phyloP scores from a whole-genome alignment of 2,888 invertebrate genomes.

The Pardosa pseudoannulata region DNA sequence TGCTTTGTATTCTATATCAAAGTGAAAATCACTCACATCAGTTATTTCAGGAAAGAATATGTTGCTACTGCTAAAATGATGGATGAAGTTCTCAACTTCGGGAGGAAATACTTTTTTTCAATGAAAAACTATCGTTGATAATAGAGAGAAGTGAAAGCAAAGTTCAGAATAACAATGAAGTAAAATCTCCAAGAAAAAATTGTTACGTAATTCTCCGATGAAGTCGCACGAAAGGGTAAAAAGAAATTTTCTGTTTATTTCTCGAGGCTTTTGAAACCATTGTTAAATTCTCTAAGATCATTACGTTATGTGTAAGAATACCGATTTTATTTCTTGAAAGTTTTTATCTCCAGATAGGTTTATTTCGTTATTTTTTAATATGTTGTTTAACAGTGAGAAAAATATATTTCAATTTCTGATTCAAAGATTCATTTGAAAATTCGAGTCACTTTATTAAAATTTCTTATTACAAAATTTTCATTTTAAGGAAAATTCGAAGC shows the following conservation, averaged over 20 bases:
- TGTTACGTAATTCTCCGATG: background rate
- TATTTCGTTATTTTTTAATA: no score
- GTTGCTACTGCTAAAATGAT: slow-evolving; percentile 60
- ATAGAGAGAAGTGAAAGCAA: slow-evolving; percentile 56
- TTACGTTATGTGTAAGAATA: no score
- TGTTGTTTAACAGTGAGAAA: no score
- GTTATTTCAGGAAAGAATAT: slow-evolving; percentile 20
- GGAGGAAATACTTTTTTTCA: slow-evolving; percentile 19
- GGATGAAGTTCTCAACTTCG: slow-evolving; percentile 63
- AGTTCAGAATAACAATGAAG: slow-evolving; percentile 60
- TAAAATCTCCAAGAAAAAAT: slow-evolving; percentile 2
- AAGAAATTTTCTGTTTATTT: background rate
- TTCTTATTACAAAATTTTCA: no score
- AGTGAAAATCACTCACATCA: background rate
- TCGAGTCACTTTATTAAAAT: no score
- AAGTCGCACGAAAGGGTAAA: background rate
- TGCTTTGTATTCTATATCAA: background rate
- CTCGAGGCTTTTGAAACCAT: no score
- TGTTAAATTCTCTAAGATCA: no score
- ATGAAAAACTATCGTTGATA: slow-evolving; percentile 68
- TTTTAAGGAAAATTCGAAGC: no score
- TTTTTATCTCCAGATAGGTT: no score
- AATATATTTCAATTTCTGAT: no score
- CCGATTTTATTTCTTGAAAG: no score
- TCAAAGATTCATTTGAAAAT: no score